Evolutionary conservation across 2,888 invertebrate genomes (phyloP).

Genomic region (Parnassius apollo): DNA sequence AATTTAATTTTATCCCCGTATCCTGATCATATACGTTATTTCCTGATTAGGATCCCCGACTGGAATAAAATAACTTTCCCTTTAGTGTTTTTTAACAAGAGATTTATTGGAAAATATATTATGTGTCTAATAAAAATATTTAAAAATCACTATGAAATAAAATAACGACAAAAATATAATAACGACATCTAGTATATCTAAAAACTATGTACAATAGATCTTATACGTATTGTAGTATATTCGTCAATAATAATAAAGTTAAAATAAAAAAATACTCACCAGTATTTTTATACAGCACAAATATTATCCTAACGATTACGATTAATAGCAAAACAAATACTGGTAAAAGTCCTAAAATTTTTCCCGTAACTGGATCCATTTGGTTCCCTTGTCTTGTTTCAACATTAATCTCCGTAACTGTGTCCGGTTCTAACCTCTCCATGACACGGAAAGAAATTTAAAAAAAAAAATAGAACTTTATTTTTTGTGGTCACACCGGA

Average conservation of each 20-base stretch:
- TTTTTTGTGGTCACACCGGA: slow-evolving; percentile 3
- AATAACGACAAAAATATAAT: too few species aligned
- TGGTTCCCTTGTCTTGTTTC: slow-evolving; percentile 12
- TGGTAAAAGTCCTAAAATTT: slow-evolving; percentile 48
- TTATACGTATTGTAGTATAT: too few species aligned
- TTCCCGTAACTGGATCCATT: slow-evolving; percentile 24
- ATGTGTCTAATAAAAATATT: too few species aligned
- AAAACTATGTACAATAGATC: too few species aligned
- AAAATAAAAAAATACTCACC: slow-evolving; percentile 41
- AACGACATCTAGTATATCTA: too few species aligned
- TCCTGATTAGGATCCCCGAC: too few species aligned
- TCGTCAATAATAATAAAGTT: neutral
- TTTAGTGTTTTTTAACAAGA: too few species aligned
- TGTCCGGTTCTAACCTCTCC: slow-evolving; percentile 15
- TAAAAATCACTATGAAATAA: too few species aligned
- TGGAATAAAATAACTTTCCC: too few species aligned
- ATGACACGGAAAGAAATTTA: slow-evolving; percentile 7
- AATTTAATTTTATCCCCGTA: too few species aligned
- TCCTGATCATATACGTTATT: too few species aligned
- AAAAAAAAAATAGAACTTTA: slow-evolving; percentile 4
- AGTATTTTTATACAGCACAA: slow-evolving; percentile 55
- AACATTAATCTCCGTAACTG: slow-evolving; percentile 5
- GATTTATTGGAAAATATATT: too few species aligned
- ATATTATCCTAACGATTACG: slow-evolving; percentile 56
- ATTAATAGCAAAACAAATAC: slow-evolving; percentile 55